phyloP scores from a whole-genome alignment of 2,113 vertebrate genomes.

The Bujurquina vittata region DNA sequence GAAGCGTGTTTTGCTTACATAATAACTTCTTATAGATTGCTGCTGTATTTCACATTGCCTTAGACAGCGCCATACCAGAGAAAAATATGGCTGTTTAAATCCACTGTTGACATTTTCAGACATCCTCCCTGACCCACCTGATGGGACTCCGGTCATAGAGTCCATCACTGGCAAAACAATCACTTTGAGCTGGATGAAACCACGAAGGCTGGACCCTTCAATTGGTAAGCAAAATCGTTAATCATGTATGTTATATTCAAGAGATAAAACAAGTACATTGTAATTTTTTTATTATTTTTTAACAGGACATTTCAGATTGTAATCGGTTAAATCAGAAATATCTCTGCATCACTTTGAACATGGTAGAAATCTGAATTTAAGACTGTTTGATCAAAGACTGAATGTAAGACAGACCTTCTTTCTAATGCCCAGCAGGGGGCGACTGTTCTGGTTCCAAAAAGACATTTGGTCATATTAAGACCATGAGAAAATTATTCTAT shows the following conservation, averaged over 20 bases:
- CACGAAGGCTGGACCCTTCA: slow-evolving; percentile 90
- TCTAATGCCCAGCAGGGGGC: slow-evolving; percentile 1
- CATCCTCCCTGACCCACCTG: slow-evolving; percentile 93
- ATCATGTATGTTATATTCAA: not conserved
- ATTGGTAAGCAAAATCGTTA: slow-evolving; percentile 82
- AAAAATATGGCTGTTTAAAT: not conserved
- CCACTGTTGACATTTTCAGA: slow-evolving; percentile 77
- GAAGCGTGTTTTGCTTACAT: not conserved
- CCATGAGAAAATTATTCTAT: not conserved
- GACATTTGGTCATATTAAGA: not conserved
- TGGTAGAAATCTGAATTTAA: not conserved
- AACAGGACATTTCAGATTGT: not conserved
- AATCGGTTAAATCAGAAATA: not conserved
- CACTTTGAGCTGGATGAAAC: slow-evolving; percentile 90
- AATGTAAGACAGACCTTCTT: not conserved
- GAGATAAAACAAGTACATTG: not conserved
- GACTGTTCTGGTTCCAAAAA: too few relatives aligned
- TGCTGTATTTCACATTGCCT: not conserved
- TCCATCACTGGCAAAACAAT: slow-evolving; percentile 90
- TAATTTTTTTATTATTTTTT: not conserved
- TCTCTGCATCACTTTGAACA: not conserved
- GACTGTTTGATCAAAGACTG: not conserved
- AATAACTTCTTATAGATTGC: not conserved
- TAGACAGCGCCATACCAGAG: fast-evolving
- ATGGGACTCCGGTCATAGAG: slow-evolving; percentile 86